Base-by-base conservation (phyloP, 92 coral and sea anemone genomes). In the Bergia sp. region DNA sequence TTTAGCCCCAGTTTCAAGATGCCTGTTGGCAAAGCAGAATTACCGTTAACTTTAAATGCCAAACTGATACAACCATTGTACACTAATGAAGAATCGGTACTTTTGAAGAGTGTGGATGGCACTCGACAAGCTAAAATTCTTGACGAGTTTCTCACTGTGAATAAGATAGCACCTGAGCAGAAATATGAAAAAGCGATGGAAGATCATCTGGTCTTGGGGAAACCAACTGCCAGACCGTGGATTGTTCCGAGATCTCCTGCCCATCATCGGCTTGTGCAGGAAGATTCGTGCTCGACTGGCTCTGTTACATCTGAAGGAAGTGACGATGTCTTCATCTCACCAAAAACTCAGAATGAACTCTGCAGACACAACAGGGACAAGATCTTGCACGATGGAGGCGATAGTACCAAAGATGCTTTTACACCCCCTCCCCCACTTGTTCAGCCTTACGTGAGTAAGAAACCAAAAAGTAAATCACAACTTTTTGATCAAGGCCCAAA, bases 1-100 rank as follows among this genome's bases (percentile, higher is more conserved):
- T 89, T 92, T 43, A 90, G 88, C 74, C 92, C 94, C 8, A 55
- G 85, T 86, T 66, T 86, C 64, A 76, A 77, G 76, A 67, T 66
- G 67, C 69, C 85, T 37, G 69, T 15, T 5, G 64, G 6, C 64
- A 55, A 42, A 10, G 36, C 41, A 45, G 65, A 45, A 1, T 71
- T 23, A 3, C 37, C 75, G 7, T 6, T 86, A 10, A 49, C 76
- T 18, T 77, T 79, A 67, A 86, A 89, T 64, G 41, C 43, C 1
- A 42, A 76, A 55, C 66, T 37, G n/a, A 55, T 83, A 49, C 86
- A 69, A 10, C 7, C 79, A 43, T 8, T 18, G 3, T 47, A 77
- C 4, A 37, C 0, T 47, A 40, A 76, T 0, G 74, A 77, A 18
- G 44, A 4, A 75, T 20, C 50, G 2, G 85, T 77, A 15, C 20